Evolutionary conservation across 2,888 invertebrate genomes (phyloP), one percentile per base, ranked within the genome.

Genomic region (Phrixothrix hirtus): DNA sequence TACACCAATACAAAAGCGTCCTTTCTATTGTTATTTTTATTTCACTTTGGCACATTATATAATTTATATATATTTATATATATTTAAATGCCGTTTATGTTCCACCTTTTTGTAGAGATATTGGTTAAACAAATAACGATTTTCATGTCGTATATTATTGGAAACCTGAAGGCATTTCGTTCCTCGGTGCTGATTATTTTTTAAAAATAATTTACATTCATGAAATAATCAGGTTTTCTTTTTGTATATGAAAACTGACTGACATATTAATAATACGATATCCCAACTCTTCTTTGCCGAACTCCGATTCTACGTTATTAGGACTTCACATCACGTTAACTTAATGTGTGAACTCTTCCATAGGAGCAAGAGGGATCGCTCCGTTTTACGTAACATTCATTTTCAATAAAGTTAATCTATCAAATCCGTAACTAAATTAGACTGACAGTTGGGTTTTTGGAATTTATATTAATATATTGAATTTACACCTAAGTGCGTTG

Each of bases 221-320:
- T 44, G 45, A 51, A 51, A 45, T 51, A 45, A 52, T 52, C 46
- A 42, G 27, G 37, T 42, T 46, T 52, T 45, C 27, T 45, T 45
- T 46, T 46, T 46, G 27, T 36, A 25, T 34, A 16, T 12, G 41
- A 46, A 31, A 46, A 42, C 31, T 53, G 53, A 53, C 48, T 53
- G 53, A 48, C 53, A 41, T 48, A 48, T 53, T 53, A 53, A 53
- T 53, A 53, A 53, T 53, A 48, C 48, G 38, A 43, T 38, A 53
- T 27, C 38, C 41, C 35, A 34, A 34, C 41, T 34, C 43, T 44
- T 45, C 39, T 47, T 34, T 51, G 43, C 36, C 49, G 43, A 43
- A 36, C 37, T 12, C 2, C 17, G 21, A 13, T 29, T 34, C 30
- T n/a, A 16, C 9, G 37, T 37, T 37, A 12, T 42, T 49, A 37